phyloP scores from a whole-genome alignment of 2,888 invertebrate species.

The Cynaeus angustus region DNA sequence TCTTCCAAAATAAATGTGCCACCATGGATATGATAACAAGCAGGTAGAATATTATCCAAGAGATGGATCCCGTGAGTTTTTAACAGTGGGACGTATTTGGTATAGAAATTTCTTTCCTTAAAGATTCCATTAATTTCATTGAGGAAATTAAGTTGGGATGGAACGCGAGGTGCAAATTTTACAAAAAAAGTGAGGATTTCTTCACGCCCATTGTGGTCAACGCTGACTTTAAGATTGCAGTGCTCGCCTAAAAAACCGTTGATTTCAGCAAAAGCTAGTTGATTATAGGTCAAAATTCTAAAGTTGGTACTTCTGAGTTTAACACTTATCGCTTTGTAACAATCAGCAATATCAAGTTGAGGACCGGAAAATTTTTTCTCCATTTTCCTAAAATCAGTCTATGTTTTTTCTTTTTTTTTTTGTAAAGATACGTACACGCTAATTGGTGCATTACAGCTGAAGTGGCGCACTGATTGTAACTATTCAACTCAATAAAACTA shows the following conservation, averaged over 20 bases:
- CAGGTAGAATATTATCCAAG: constrained; percentile 63
- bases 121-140: constrained; percentile 71
- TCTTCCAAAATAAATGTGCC: constrained; percentile 69
- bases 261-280: constrained; percentile 42
- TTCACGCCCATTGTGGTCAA: constrained; percentile 18
- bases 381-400: neutral
- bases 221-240: constrained; percentile 50
- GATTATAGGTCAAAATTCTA: constrained; percentile 39
- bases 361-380: neutral
- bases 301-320: constrained; percentile 41
- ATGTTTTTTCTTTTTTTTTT: too few relatives aligned
- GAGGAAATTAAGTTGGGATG: constrained; percentile 72
- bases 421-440: neutral
- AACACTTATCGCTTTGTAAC: constrained; percentile 34
- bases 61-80: constrained; percentile 58
- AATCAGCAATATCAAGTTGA: constrained; percentile 24
- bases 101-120: constrained; percentile 73
- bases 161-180: constrained; percentile 76
- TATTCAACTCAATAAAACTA: neutral
- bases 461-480: neutral
- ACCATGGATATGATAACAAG: constrained; percentile 64
- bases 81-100: constrained; percentile 69
- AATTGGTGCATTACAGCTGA: too few relatives aligned
- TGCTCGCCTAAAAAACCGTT: constrained; percentile 60
- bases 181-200: constrained; percentile 73